Evolutionary conservation across 1,140 invertebrate species (phyloP).

Genomic region (Centruroides sculpturatus): DNA sequence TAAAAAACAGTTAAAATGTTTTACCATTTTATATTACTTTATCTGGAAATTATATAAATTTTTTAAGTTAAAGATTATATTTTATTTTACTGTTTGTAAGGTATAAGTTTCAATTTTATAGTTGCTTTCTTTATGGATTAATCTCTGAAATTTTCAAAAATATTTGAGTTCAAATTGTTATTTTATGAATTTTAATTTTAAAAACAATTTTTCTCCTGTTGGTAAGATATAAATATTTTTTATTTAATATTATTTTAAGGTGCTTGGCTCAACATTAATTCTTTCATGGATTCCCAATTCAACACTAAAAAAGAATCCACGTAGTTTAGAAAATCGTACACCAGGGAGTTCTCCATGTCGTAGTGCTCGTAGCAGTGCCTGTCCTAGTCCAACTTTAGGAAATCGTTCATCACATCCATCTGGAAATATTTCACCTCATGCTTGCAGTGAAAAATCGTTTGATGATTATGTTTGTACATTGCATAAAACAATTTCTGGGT

Average conservation of each 20-base stretch:
- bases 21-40: no score
- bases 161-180: no score
- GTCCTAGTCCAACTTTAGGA: constrained; percentile 12
- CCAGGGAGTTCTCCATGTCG: constrained; percentile 14
- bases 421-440: not conserved
- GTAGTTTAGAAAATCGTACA: constrained; percentile 44
- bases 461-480: not conserved
- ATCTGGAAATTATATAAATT: no score
- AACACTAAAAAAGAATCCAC: constrained; percentile 70
- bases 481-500: not conserved
- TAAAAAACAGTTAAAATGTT: no score
- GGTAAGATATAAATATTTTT: not conserved
- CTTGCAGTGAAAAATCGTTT: constrained; percentile 4
- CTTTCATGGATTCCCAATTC: constrained; percentile 88
- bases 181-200: no score
- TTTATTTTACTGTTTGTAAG: no score
- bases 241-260: constrained; percentile 19
- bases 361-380: constrained; percentile 12
- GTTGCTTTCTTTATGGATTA: no score
- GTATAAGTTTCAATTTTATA: no score
- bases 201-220: no score
- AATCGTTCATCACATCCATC: constrained; percentile 8
- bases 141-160: no score
- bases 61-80: no score
- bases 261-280: constrained; percentile 55